phyloP scores from a whole-genome alignment of 2,888 invertebrate species.

The Myopa tessellatipennis region DNA sequence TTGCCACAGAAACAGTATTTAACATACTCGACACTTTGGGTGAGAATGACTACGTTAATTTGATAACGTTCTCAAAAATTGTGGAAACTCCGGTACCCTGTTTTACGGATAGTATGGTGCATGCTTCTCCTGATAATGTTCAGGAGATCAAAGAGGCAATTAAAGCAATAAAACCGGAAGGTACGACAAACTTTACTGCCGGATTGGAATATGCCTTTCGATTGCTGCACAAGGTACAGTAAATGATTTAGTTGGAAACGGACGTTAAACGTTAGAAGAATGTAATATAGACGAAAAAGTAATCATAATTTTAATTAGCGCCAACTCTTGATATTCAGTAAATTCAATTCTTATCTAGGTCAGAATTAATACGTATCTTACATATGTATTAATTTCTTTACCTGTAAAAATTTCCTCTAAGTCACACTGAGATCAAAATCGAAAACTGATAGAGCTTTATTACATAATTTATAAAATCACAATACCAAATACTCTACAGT shows the following conservation, averaged over 20 bases:
- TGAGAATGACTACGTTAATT: slow-evolving; percentile 97
- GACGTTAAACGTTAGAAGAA: too few species aligned
- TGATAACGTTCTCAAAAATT: slow-evolving; percentile 88
- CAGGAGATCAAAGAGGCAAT: slow-evolving; percentile 83
- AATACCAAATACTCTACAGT: too few species aligned
- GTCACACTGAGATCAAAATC: too few species aligned
- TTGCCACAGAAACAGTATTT: slow-evolving; percentile 89
- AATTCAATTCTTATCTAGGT: too few species aligned
- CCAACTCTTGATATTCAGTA: too few species aligned
- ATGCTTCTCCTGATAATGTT: slow-evolving; percentile 86
- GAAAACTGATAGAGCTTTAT: too few species aligned
- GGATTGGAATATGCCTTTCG: slow-evolving; percentile 94
- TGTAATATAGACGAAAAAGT: too few species aligned
- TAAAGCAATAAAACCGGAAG: slow-evolving; percentile 78
- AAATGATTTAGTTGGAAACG: neutral
- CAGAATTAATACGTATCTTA: too few species aligned
- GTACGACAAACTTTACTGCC: slow-evolving; percentile 90
- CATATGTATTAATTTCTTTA: too few species aligned
- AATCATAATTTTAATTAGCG: too few species aligned
- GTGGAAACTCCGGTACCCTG: slow-evolving; percentile 89
- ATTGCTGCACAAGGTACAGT: slow-evolving; percentile 83
- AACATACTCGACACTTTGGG: slow-evolving; percentile 94
- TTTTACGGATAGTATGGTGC: slow-evolving; percentile 87
- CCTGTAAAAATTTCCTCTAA: too few species aligned
- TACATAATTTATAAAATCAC: too few species aligned